Base-by-base conservation (phyloP, 2,113 vertebrate species). In the Ginglymostoma cirratum region DNA sequence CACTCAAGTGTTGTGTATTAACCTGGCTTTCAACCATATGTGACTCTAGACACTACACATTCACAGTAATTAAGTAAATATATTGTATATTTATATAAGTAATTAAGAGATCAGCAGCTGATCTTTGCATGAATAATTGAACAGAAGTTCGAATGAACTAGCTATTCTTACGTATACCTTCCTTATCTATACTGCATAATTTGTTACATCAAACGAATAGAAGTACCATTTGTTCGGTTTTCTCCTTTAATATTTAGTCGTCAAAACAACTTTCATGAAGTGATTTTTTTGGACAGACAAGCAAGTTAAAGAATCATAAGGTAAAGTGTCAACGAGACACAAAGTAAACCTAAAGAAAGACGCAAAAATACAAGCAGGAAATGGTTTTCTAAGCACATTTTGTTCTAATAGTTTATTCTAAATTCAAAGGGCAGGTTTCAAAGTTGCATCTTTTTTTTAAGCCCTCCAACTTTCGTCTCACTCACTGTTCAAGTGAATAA, bases 401-500 rank as follows among this genome's bases (percentile, higher is more conserved):
- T 61, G 17, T 90, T 85, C 42, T 15, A 38, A 7, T 23, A 21
- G 45, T 85, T 96, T 19, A 2, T 90, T 72, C 55, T 92, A 85
- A 90, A 48, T 93, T 96, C 90, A 92, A 96, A 95, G 90, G 45
- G 67, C 94, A 95, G 21, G 48, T 90, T 96, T 72, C 21, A 61
- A 96, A 96, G 80, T 76, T 65, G 30, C 85, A 96, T 96, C 24
- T 86, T 95, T 94, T 86, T 61, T 95, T 86, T 61, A n/a, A 8
- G 7, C 0, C 48, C 38, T 92, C 96, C 95, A 70, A 66, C 89
- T 96, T 87, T 96, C 96, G 97, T 96, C 96, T 95, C 93, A 96
- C 96, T 96, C 96, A 97, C 95, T 96, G 96, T 96, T 96, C 97
- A 96, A 97, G 97, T 98, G 97, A 97, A 97, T 98, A 97, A 97